Evolutionary conservation across 2,888 invertebrate species (phyloP), one percentile per base, ranked within the genome.

Genomic region (Macaria liturata): DNA sequence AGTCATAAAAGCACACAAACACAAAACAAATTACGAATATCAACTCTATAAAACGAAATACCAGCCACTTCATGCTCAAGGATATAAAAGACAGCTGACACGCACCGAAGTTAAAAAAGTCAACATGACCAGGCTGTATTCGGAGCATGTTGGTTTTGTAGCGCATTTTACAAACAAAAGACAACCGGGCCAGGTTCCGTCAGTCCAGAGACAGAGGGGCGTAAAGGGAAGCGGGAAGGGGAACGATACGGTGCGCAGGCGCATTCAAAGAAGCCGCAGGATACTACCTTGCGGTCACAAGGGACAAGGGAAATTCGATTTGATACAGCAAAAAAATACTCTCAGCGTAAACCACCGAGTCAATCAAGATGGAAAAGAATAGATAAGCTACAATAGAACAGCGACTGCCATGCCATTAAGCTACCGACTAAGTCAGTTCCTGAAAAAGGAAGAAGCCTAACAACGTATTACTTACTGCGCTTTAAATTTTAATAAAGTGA

Each of bases 91-190:
- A 59, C 57, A 57, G 60, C 58, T 57, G 65, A 51, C 58, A 60
- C 63, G 69, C 71, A 48, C 37, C 52, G 40, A 39, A 57, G 51
- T 46, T 70, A 69, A 74, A 78, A 76, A 71, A 71, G 68, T 58
- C 59, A 70, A 75, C 66, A 64, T 63, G 71, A 70, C 67, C 68
- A 66, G 71, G 71, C 72, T 71, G 69, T 80, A 77, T 80, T 81
- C 73, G 73, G 59, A 78, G 75, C 81, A 79, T 82, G 85, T 86
- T 81, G 81, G 81, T 83, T 87, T 86, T 86, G 80, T 86, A 78
- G 72, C 68, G 78, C 73, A 74, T 81, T 86, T 82, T 84, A 86
- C 85, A 87, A 88, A 91, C 88, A 90, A 90, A 88, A 86, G 84
- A 72, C 75, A 80, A 83, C 79, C 70, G 80, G 80, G 69, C 76